Base-by-base conservation (phyloP, 2,888 invertebrate species). In the Scaptodrosophila latifasciaeformis region DNA sequence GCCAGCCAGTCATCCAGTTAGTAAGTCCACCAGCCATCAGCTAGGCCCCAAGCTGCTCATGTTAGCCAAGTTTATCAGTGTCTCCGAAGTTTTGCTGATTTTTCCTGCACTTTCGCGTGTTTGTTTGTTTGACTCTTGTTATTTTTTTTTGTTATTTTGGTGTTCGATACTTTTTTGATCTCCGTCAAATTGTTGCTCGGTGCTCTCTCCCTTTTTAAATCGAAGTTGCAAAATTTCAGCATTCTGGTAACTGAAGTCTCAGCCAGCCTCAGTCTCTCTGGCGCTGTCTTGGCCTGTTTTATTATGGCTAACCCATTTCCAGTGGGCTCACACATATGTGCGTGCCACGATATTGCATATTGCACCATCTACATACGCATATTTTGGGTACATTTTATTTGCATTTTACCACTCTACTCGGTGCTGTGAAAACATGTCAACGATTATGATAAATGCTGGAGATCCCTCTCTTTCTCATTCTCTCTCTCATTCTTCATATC, bases 31-130 rank as follows among this genome's bases (percentile, higher is more conserved):
- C 58, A 49, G 47, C 34, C 46, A 13, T 6, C n/a, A n/a, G n/a
- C 6, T 21, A 35, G 48, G 24, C n/a, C 5, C 30, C 49, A 29
- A 43, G 34, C 44, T 56, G 27, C 45, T 24, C 50, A 30, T 35
- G 18, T 44, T 48, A 48, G 48, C 53, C 48, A 53, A 47, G 21
- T 61, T 60, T 52, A 54, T 65, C 61, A 52, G 42, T 21, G 10
- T 3, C 42, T 19, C 45, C 42, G 49, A 5, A 34, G 42, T 43
- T 17, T 35, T 9, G 7, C 5, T 10, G 35, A 48, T 43, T 54
- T 59, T 59, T 46, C 54, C 51, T 29, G 42, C 37, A 59, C 45
- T 40, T 47, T 57, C 51, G 30, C 30, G 12, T n/a, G 31, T 18
- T 44, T n/a, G 35, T 21, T n/a, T n/a, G n/a, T 53, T 27, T 42